These are phyloP conservation scores for Pterocles burchelli DNA, from an alignment of 2,113 vertebrate genomes.

Conservation along the genomic window DNA sequence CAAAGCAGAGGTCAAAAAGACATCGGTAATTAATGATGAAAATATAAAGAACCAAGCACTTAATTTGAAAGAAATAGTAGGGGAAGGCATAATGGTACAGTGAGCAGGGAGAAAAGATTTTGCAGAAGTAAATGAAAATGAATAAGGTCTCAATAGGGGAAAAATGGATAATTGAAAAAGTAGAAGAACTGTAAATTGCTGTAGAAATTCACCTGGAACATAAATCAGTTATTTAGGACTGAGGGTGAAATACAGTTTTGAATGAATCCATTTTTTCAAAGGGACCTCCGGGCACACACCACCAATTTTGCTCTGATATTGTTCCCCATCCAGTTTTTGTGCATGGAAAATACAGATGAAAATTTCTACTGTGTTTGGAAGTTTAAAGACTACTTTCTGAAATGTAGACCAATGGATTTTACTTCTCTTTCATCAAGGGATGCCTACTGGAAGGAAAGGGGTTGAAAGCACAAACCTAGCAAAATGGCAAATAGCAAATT, in stretches of 20 bases:
- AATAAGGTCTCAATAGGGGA: conserved; percentile 36
- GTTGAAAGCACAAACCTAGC: neutral
- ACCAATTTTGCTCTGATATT: conserved; percentile 1
- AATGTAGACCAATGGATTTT: neutral
- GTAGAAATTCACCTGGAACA: conserved; percentile 49
- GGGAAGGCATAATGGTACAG: conserved; percentile 26
- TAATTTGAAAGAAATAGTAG: conserved; percentile 38
- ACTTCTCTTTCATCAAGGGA: neutral
- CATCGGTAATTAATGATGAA: conserved; percentile 66
- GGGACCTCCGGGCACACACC: neutral
- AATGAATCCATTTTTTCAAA: neutral
- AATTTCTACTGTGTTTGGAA: neutral
- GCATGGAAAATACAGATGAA: neutral
- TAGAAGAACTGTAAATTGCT: conserved; percentile 51
- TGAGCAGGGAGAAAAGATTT: conserved; percentile 18
- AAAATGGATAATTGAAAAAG: conserved; percentile 58
- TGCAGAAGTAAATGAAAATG: conserved; percentile 62
- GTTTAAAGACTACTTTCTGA: conserved; percentile 9
- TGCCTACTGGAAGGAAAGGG: neutral
- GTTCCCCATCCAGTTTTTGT: neutral
- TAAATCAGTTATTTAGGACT: conserved; percentile 42
- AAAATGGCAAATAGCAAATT: neutral
- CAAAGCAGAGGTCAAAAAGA: conserved; percentile 63
- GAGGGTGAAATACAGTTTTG: conserved; percentile 23
- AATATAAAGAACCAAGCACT: conserved; percentile 58